Evolutionary conservation across 2,113 vertebrate species (phyloP).

Genomic region (Dipodomys ordii): DNA sequence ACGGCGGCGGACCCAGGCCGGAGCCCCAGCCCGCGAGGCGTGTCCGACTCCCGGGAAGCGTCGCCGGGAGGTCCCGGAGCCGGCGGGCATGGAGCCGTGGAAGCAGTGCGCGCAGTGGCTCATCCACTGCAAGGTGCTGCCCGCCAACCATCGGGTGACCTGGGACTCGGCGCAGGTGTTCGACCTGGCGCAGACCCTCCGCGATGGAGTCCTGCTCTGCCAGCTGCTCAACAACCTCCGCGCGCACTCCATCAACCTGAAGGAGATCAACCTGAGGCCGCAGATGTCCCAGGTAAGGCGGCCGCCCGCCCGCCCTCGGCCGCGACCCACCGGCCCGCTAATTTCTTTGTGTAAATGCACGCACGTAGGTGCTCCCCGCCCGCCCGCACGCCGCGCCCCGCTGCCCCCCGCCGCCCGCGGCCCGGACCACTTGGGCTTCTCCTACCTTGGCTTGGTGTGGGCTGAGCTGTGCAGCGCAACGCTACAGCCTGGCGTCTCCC

Average conservation of each 20-base stretch:
- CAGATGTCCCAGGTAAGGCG: constrained; percentile 97
- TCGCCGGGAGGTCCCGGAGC: constrained; percentile 7
- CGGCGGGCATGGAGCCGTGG: constrained; percentile 94
- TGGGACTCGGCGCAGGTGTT: constrained; percentile 98
- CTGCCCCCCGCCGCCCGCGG: constrained; percentile 2
- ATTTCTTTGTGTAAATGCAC: constrained; percentile 83
- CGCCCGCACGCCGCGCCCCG: not conserved
- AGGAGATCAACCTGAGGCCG: constrained; percentile 97
- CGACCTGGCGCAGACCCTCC: constrained; percentile 96
- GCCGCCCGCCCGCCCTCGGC: constrained; percentile 38
- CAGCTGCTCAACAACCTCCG: constrained; percentile 97
- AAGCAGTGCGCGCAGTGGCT: constrained; percentile 96
- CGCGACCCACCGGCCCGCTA: constrained; percentile 37
- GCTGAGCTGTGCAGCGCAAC: not conserved
- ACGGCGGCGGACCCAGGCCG: no score
- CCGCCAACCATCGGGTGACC: constrained; percentile 95
- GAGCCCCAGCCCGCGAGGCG: not conserved
- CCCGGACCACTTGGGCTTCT: not conserved
- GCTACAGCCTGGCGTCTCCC: not conserved
- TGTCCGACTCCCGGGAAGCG: not conserved
- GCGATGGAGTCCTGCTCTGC: constrained; percentile 96
- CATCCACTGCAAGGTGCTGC: constrained; percentile 96
- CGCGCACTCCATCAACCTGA: constrained; percentile 94
- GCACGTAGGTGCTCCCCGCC: constrained; percentile 33
- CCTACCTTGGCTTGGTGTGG: not conserved